Evolutionary conservation across 2,888 invertebrate species (phyloP).

Genomic region (Leistus spinibarbis): DNA sequence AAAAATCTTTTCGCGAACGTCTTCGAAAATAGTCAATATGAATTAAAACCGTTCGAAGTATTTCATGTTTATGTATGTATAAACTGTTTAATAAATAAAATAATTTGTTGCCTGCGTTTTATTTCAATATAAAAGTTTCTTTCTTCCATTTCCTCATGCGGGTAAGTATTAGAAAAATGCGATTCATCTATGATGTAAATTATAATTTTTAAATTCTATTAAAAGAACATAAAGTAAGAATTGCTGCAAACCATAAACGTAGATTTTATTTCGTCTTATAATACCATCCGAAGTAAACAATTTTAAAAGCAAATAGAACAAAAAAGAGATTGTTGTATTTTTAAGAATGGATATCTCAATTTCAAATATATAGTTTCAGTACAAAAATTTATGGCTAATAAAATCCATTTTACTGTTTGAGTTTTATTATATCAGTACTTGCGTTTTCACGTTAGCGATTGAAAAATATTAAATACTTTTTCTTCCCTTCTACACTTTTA

Average conservation of each 20-base stretch:
- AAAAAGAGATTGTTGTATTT: conserved; percentile 35
- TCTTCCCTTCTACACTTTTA: conserved; percentile 49
- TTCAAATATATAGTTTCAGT: conserved; percentile 40
- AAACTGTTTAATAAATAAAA: too few relatives aligned
- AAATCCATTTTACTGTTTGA: conserved; percentile 57
- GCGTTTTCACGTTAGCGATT: conserved; percentile 58
- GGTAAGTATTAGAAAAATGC: too few relatives aligned
- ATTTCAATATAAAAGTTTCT: too few relatives aligned
- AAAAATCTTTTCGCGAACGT: too few relatives aligned
- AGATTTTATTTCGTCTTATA: neutral
- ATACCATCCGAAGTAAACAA: neutral
- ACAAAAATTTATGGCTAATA: conserved; percentile 56
- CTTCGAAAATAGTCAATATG: too few relatives aligned
- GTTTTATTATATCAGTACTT: conserved; percentile 59
- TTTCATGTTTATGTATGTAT: too few relatives aligned
- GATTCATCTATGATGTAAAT: neutral
- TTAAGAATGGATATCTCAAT: conserved; percentile 39
- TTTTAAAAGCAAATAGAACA: conserved; percentile 3
- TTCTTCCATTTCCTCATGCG: too few relatives aligned
- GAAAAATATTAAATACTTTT: conserved; percentile 52
- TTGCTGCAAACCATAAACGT: neutral
- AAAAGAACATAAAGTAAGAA: neutral
- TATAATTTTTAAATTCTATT: neutral
- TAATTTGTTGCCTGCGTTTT: too few relatives aligned
- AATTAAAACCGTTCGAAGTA: too few relatives aligned